Conservation (phyloP, 2,113 vertebrate species). For the Ammodytes dubius region DNA sequence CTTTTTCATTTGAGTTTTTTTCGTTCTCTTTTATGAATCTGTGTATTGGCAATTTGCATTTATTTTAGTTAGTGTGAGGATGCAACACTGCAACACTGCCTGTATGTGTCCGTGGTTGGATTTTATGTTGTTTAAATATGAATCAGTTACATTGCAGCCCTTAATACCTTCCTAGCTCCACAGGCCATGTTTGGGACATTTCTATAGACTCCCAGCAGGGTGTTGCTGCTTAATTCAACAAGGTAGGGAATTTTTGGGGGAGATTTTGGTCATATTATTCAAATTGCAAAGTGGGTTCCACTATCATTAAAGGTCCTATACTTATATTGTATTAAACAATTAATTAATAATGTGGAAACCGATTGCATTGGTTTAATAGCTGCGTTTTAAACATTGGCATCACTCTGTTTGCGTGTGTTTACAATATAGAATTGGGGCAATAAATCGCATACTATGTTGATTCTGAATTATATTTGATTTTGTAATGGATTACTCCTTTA, state of each 20-base stretch:
- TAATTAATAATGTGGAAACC: neutral
- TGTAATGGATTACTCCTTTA: neutral
- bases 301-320: neutral
- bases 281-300: neutral
- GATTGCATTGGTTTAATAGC: neutral
- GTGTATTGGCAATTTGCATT: too few species aligned
- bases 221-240: neutral
- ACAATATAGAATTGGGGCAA: neutral
- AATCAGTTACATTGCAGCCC: neutral
- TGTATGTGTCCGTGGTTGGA: conserved; percentile 4
- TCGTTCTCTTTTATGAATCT: too few species aligned
- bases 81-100: too few species aligned
- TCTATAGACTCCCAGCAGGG: neutral
- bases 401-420: neutral
- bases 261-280: neutral
- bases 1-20: neutral
- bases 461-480: neutral
- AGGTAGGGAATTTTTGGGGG: neutral
- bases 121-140: neutral
- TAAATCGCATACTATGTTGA: neutral
- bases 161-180: neutral
- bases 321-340: neutral
- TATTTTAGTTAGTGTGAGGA: neutral
- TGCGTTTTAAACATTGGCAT: neutral
- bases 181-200: neutral